These are phyloP conservation scores for Aleiodes testaceus DNA, from an alignment of 2,888 invertebrate genomes.

Conservation along the genomic window DNA sequence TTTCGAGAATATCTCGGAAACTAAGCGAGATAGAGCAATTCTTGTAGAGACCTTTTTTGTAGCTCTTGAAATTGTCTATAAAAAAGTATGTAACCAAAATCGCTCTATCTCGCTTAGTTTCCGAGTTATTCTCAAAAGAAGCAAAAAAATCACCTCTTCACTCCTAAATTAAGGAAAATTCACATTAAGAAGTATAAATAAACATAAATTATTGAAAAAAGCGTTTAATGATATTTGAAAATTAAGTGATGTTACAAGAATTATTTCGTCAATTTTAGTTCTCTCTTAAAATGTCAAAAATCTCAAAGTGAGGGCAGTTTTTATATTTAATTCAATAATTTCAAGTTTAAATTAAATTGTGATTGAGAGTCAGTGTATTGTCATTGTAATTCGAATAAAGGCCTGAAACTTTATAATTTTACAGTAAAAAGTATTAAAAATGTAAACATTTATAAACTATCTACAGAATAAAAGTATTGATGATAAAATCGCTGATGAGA, in stretches of 20 bases:
- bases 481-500: conserved; percentile 40
- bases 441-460: conserved; percentile 11
- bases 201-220: conserved; percentile 24
- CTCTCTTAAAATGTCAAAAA: neutral
- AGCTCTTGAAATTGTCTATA: no score
- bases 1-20: no score
- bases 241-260: conserved; percentile 30
- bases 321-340: neutral
- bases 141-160: neutral
- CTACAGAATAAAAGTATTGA: conserved; percentile 26
- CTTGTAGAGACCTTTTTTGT: no score
- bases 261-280: conserved; percentile 1
- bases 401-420: conserved; percentile 17
- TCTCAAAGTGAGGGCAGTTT: conserved; percentile 11
- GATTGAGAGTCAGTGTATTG: conserved; percentile 15
- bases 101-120: no score
- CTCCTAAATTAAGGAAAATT: neutral
- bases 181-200: neutral
- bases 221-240: conserved; percentile 30
- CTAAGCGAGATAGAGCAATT: no score
- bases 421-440: conserved; percentile 19
- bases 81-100: no score
- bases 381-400: conserved; percentile 22
- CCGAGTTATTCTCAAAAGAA: neutral
- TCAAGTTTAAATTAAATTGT: neutral